Evolutionary conservation across 1,140 invertebrate genomes (phyloP).

Genomic region (Papilio aristodemus): DNA sequence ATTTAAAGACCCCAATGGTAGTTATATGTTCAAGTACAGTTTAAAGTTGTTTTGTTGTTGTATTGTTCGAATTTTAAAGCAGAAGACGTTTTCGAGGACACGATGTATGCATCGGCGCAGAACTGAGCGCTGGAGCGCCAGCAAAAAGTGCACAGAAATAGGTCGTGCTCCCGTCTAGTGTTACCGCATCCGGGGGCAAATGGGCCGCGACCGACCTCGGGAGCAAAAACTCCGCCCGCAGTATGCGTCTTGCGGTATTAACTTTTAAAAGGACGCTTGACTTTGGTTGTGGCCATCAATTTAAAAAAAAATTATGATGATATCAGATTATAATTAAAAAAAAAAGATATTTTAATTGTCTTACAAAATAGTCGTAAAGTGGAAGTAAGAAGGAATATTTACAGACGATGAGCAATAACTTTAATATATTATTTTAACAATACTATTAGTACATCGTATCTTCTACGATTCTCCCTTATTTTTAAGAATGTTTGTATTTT

Average conservation of each 20-base stretch:
- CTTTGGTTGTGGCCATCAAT: neutral
- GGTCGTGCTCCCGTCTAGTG: conserved; percentile 44
- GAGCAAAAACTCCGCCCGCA: conserved; percentile 42
- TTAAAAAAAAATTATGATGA: neutral
- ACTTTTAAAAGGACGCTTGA: neutral
- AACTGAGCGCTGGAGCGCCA: conserved; percentile 31
- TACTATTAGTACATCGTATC: too few species aligned
- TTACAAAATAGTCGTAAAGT: too few species aligned
- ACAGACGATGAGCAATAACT: too few species aligned
- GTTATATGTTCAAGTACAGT: neutral
- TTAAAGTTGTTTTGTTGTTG: neutral
- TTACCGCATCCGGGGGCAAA: conserved; percentile 53
- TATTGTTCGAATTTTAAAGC: neutral
- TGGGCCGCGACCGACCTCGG: conserved; percentile 40
- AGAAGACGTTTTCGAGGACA: conserved; percentile 10
- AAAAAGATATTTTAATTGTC: too few species aligned
- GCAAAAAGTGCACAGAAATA: conserved; percentile 55
- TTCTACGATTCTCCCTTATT: too few species aligned
- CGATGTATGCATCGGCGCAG: conserved; percentile 29
- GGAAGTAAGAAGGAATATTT: too few species aligned
- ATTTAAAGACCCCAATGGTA: neutral
- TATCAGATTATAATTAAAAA: too few species aligned
- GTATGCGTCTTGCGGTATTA: conserved; percentile 15
- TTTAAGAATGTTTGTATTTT: too few species aligned
- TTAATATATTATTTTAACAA: too few species aligned